phyloP scores from a whole-genome alignment of 2,888 invertebrate species.

The Griposia aprilina region DNA sequence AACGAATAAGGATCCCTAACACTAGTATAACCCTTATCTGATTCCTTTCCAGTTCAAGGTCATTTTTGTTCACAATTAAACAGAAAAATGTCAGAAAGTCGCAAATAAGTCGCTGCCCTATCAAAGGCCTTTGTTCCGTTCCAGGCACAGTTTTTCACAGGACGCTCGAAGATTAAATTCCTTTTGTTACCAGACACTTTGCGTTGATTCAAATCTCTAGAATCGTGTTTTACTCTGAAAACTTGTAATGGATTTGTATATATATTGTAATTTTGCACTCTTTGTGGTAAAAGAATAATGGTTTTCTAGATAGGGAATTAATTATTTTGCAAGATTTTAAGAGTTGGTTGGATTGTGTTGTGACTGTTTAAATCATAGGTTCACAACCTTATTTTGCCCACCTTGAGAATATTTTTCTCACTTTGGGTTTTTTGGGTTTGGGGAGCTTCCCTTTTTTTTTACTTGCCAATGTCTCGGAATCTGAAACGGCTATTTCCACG shows the following conservation, averaged over 20 bases:
- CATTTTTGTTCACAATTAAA: background rate
- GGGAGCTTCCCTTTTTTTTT: too few species aligned
- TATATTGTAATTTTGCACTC: conserved; percentile 47
- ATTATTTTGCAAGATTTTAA: background rate
- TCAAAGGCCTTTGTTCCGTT: conserved; percentile 29
- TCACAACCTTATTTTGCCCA: too few species aligned
- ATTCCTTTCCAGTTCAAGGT: background rate
- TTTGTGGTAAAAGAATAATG: conserved; percentile 21
- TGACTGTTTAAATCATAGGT: background rate
- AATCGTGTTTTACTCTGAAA: conserved; percentile 45
- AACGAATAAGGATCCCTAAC: background rate
- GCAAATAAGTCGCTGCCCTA: conserved; percentile 1
- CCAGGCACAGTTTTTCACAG: conserved; percentile 54
- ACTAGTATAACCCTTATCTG: background rate
- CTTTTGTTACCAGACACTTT: conserved; percentile 58
- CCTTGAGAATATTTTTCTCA: too few species aligned
- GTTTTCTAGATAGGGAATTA: background rate
- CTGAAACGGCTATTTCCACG: too few species aligned
- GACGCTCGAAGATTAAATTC: conserved; percentile 62
- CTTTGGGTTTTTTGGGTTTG: too few species aligned
- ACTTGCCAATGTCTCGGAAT: too few species aligned
- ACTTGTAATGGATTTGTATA: conserved; percentile 48
- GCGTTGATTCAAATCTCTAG: conserved; percentile 46
- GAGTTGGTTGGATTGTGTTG: background rate
- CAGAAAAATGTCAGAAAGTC: conserved; percentile 25